These are phyloP conservation scores for Sesamia nonagrioides DNA, from an alignment of 1,140 invertebrate species.

Conservation along the genomic window DNA sequence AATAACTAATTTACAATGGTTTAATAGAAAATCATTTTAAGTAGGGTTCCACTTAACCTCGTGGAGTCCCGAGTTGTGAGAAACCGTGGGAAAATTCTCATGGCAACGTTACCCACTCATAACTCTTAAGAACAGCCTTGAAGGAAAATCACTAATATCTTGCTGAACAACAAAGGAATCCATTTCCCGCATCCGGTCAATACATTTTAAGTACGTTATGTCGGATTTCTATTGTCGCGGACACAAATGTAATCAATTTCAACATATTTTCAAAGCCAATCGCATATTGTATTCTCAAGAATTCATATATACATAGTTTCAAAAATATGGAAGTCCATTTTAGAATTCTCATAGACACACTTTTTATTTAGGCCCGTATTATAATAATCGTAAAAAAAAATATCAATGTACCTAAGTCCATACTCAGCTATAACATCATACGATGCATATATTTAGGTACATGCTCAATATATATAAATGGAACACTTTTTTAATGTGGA, in stretches of 20 bases:
- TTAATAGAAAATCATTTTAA: background rate
- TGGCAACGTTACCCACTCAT: background rate
- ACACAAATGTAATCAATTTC: background rate
- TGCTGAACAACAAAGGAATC: background rate
- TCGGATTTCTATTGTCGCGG: background rate
- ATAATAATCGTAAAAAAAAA: too few species aligned
- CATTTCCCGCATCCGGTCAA: conserved; percentile 21
- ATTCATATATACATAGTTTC: too few species aligned
- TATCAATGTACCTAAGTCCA: too few species aligned
- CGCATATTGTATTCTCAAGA: too few species aligned
- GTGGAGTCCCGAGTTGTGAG: background rate
- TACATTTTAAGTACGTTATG: background rate
- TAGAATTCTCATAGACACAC: too few species aligned
- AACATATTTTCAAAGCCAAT: background rate
- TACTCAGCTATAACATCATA: too few species aligned
- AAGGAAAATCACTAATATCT: conserved; percentile 5
- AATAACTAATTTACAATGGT: too few species aligned
- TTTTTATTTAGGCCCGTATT: too few species aligned
- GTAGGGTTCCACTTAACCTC: background rate
- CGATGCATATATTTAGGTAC: too few species aligned
- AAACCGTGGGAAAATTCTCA: background rate
- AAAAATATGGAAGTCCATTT: too few species aligned
- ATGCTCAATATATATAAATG: too few species aligned
- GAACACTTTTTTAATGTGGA: too few species aligned
- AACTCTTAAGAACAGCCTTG: background rate